phyloP scores from a whole-genome alignment of 2,888 invertebrate species.

The Limnephilus rhombicus region DNA sequence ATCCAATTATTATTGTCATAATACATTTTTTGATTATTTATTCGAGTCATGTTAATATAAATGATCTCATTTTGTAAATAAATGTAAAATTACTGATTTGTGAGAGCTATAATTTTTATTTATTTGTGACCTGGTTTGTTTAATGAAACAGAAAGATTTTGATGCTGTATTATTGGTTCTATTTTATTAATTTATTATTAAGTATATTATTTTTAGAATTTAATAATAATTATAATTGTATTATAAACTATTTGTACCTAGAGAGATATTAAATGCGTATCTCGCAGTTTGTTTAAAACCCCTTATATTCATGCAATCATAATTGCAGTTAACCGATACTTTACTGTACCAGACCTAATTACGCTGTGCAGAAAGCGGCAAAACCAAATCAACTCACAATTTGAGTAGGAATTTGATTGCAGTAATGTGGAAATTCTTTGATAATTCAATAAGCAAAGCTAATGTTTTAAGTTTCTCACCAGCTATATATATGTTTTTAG shows the following conservation, averaged over 20 bases:
- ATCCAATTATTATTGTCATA: not conserved
- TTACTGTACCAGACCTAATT: not conserved
- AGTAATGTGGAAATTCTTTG: constrained; percentile 22
- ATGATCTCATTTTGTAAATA: constrained; percentile 54
- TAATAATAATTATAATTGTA: constrained; percentile 4
- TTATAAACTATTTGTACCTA: constrained; percentile 42
- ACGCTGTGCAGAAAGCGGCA: not conserved
- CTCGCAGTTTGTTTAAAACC: constrained; percentile 28
- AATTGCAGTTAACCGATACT: not conserved
- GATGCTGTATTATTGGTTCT: constrained; percentile 33
- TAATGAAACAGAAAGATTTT: not conserved
- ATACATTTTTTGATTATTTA: constrained; percentile 39
- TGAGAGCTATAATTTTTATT: constrained; percentile 36
- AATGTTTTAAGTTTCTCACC: not conserved
- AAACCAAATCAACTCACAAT: not conserved
- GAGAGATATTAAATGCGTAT: constrained; percentile 27
- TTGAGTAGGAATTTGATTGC: not conserved
- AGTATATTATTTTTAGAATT: not conserved
- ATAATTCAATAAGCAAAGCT: constrained; percentile 35
- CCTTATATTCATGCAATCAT: not conserved
- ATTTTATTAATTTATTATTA: constrained; percentile 42
- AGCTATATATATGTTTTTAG: not conserved
- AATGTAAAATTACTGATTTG: constrained; percentile 22
- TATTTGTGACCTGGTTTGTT: constrained; percentile 33
- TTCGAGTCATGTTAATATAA: constrained; percentile 45